phyloP scores from a whole-genome alignment of 2,797 vertebrate species.

The Uromys caudimaculatus region DNA sequence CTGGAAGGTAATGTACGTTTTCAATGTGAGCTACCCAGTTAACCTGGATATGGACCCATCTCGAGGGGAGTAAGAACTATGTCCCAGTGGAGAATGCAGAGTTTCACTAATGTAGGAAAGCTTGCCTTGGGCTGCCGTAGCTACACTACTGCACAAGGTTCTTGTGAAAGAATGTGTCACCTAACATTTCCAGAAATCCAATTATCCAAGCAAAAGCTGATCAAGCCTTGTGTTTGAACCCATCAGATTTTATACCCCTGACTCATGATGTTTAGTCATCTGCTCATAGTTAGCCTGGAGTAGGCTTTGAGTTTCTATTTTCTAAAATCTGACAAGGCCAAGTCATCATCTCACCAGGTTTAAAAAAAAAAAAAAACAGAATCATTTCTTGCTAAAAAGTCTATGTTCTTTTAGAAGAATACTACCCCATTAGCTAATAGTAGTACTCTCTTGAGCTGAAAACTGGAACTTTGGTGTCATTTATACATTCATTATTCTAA shows the following conservation, averaged over 20 bases:
- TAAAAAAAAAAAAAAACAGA: not conserved
- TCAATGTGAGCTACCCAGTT: not conserved
- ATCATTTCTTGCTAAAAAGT: not conserved
- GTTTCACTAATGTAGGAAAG: not conserved
- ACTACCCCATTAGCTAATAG: not conserved
- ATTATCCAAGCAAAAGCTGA: slow-evolving; percentile 5
- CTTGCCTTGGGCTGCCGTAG: not conserved
- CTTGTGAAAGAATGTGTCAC: not conserved
- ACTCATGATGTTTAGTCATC: slow-evolving; percentile 13
- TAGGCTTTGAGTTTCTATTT: slow-evolving; percentile 20
- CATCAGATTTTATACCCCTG: not conserved
- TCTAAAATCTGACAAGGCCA: not conserved
- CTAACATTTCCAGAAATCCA: slow-evolving; percentile 19
- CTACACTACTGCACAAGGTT: not conserved
- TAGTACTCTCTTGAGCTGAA: not conserved
- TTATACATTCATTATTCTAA: slow-evolving; percentile 31
- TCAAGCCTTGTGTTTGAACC: slow-evolving; percentile 4
- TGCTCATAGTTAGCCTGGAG: not conserved
- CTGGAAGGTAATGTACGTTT: not conserved
- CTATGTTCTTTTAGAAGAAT: not conserved
- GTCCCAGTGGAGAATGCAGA: not conserved
- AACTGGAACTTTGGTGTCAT: not conserved
- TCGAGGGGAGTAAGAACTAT: not conserved
- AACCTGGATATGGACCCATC: not conserved
- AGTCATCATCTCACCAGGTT: not conserved